Evolutionary conservation across 2,888 invertebrate genomes (phyloP).

Genomic region (Epinotia demarniana): DNA sequence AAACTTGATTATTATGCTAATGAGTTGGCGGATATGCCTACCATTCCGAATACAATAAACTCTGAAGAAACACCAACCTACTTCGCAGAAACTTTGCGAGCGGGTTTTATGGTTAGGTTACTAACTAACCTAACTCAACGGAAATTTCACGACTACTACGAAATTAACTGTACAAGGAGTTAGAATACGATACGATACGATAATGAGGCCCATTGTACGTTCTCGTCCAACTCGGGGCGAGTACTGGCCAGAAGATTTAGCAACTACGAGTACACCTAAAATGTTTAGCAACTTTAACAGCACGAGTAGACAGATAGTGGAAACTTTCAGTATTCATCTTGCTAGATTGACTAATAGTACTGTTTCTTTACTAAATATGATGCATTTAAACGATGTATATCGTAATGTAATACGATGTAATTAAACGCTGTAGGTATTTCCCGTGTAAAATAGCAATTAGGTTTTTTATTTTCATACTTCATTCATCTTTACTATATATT

Average conservation of each 20-base stretch:
- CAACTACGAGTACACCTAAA: too few species aligned
- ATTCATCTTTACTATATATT: too few species aligned
- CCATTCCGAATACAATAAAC: conserved; percentile 26
- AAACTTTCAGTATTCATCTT: too few species aligned
- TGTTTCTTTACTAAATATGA: too few species aligned
- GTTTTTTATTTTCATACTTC: too few species aligned
- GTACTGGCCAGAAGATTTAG: background rate
- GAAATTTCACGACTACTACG: background rate
- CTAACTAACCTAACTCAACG: conserved; percentile 1
- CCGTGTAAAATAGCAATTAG: too few species aligned
- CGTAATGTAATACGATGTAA: too few species aligned
- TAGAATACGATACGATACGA: background rate
- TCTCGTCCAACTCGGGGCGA: background rate
- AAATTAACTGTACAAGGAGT: conserved; percentile 6
- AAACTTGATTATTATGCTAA: conserved; percentile 30
- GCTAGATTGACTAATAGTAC: too few species aligned
- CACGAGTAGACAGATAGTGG: too few species aligned
- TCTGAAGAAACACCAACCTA: conserved; percentile 26
- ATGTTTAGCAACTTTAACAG: too few species aligned
- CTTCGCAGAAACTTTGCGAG: conserved; percentile 20
- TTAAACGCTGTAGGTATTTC: too few species aligned
- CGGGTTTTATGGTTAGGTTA: conserved; percentile 24
- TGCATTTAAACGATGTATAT: too few species aligned
- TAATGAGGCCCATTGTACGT: conserved; percentile 6
- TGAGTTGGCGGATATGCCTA: conserved; percentile 13